Conservation (phyloP, 2,888 invertebrate genomes). For the Atherix ibis region DNA sequence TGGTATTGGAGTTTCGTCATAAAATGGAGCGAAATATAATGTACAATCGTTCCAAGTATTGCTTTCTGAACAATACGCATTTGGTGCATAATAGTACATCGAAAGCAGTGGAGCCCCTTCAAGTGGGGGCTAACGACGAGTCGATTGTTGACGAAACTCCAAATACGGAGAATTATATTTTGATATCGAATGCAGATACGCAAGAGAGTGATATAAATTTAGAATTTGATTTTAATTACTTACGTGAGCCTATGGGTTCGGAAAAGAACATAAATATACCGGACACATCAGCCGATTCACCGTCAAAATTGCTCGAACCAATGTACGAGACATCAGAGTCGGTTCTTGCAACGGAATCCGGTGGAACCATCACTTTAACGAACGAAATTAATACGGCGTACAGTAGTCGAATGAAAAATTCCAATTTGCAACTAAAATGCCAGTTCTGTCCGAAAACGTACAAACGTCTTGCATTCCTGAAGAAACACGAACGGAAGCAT, state of each 20-base stretch:
- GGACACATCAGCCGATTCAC: not conserved
- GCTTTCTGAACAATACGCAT: constrained; percentile 7
- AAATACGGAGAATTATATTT: not conserved
- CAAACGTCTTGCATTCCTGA: constrained; percentile 4
- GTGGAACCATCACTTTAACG: constrained; percentile 1
- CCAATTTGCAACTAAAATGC: too few species aligned
- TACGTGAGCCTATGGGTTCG: constrained; percentile 3
- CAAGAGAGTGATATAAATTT: constrained; percentile 2
- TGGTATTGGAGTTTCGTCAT: constrained; percentile 8
- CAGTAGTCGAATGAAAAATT: too few species aligned
- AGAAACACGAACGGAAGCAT: constrained; percentile 8
- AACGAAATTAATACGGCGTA: constrained; percentile 1
- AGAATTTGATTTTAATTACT: constrained; percentile 2
- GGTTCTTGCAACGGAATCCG: constrained; percentile 13
- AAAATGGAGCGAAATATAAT: constrained; percentile 7
- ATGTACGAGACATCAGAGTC: constrained; percentile 12
- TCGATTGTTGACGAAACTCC: constrained; percentile 1
- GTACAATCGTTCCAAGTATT: constrained; percentile 10
- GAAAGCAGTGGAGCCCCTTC: too few species aligned
- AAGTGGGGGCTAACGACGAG: constrained; percentile 2
- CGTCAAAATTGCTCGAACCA: constrained; percentile 6
- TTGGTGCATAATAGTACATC: too few species aligned
- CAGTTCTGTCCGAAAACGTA: constrained; percentile 8
- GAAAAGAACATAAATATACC: not conserved
- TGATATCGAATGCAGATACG: not conserved